A percentile compares a stretch with the other conserved stretches of the same genome.
Conservation (phyloP, 2,797 vertebrate genomes). For the Scomberomorus guttatus region DNA sequence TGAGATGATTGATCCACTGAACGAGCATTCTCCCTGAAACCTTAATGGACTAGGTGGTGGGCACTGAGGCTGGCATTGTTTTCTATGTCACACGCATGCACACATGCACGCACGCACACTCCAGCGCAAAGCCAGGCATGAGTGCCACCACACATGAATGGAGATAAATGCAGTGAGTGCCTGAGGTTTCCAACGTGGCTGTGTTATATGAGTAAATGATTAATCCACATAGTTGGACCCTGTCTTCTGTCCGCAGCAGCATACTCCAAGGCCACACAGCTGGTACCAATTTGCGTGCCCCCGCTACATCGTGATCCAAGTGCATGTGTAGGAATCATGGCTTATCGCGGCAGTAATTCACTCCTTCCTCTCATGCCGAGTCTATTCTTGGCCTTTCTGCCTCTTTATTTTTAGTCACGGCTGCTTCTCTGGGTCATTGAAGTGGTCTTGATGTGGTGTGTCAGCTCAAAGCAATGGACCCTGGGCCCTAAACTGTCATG, state of each 20-base stretch:
- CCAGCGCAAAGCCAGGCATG: slow-evolving; percentile 54
- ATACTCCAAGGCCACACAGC: slow-evolving; percentile 86
- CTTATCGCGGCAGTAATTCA: slow-evolving; percentile 86
- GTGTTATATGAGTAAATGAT: slow-evolving; percentile 87
- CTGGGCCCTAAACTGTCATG: slow-evolving; percentile 59
- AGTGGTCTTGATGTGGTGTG: slow-evolving; percentile 78
- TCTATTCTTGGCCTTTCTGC: slow-evolving; percentile 85
- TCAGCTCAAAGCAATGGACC: slow-evolving; percentile 62
- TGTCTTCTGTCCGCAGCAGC: slow-evolving; percentile 81
- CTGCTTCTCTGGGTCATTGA: slow-evolving; percentile 83
- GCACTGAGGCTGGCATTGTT: slow-evolving; percentile 52
- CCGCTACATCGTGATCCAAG: slow-evolving; percentile 79
- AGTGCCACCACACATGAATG: slow-evolving; percentile 81
- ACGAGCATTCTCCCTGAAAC: slow-evolving; percentile 23
- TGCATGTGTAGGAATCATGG: slow-evolving; percentile 84
- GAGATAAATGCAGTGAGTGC: slow-evolving; percentile 85
- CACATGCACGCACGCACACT: not conserved
- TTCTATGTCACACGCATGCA: slow-evolving; percentile 27
- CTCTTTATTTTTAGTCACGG: slow-evolving; percentile 85
- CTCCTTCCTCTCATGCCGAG: slow-evolving; percentile 79
- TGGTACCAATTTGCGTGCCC: slow-evolving; percentile 87
- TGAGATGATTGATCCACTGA: slow-evolving; percentile 43
- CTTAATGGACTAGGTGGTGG: slow-evolving; percentile 44
- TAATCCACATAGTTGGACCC: slow-evolving; percentile 86
- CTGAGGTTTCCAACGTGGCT: slow-evolving; percentile 85